A percentile compares a stretch with the other conserved stretches of the same genome.
These are phyloP conservation scores for Manis crassicaudata DNA, from an alignment of 2,797 vertebrate species.

Conservation along the genomic window DNA sequence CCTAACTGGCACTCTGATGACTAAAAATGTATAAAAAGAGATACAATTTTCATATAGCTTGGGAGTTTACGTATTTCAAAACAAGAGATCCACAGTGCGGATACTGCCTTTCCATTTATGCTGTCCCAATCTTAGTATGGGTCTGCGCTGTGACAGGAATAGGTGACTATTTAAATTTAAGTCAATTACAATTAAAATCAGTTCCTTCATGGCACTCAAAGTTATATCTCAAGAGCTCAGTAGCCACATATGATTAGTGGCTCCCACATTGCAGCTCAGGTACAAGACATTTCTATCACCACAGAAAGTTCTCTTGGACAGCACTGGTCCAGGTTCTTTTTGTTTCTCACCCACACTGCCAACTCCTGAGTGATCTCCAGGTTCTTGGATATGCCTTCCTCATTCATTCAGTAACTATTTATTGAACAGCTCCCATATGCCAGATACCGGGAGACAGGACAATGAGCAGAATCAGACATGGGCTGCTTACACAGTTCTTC, in stretches of 20 bases:
- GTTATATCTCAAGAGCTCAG: not conserved
- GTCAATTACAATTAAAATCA: not conserved
- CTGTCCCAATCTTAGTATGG: not conserved
- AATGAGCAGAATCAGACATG: not conserved
- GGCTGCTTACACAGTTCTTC: not conserved
- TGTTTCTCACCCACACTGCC: not conserved
- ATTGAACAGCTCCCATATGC: not conserved
- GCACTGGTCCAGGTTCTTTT: not conserved
- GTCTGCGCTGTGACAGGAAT: not conserved
- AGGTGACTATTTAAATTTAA: not conserved
- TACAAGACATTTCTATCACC: too few species aligned
- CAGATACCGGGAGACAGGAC: not conserved
- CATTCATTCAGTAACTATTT: not conserved
- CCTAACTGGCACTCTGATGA: not conserved
- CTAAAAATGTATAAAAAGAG: conserved; percentile 1
- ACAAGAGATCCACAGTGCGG: not conserved
- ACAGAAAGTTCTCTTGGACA: not conserved
- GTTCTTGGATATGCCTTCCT: not conserved
- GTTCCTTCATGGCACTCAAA: not conserved
- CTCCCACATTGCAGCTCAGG: not conserved
- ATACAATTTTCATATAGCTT: not conserved
- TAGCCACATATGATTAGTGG: not conserved
- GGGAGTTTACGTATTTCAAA: not conserved
- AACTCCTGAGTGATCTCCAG: not conserved
- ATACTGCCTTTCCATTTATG: not conserved